phyloP scores from a whole-genome alignment of 2,113 vertebrate genomes.

The Motacilla tschutschensis region DNA sequence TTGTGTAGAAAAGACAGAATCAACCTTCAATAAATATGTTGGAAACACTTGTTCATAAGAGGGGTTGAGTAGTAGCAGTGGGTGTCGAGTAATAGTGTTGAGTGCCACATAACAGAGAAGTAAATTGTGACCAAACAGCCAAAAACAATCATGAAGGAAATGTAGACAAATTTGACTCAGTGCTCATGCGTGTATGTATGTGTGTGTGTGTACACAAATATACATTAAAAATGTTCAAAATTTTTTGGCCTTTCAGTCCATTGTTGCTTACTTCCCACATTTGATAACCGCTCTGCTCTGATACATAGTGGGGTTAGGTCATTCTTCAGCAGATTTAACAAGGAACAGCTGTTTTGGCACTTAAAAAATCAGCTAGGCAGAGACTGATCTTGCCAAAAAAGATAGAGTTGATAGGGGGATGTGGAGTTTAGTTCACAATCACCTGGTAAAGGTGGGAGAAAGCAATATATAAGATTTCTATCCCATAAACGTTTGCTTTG shows the following conservation, averaged over 20 bases:
- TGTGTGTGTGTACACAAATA: too few species aligned
- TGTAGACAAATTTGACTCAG: background rate
- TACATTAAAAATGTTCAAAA: background rate
- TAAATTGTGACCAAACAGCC: background rate
- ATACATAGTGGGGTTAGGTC: background rate
- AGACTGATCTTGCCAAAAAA: background rate
- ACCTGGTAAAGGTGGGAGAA: background rate
- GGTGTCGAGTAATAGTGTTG: background rate
- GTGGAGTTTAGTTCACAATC: background rate
- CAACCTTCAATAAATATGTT: background rate
- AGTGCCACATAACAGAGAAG: background rate
- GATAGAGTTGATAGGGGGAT: background rate
- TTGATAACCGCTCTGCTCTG: accelerated
- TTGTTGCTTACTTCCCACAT: background rate
- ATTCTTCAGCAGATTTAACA: background rate
- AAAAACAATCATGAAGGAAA: background rate
- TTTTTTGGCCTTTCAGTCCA: background rate
- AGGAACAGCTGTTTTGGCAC: background rate
- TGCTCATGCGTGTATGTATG: background rate
- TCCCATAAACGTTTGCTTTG: background rate
- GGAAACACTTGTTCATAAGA: background rate
- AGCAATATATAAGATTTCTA: background rate
- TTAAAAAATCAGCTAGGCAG: background rate
- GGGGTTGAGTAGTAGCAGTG: background rate
- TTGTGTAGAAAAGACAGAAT: background rate